phyloP scores from a whole-genome alignment of 2,113 vertebrate genomes.

The Damaliscus lunatus region DNA sequence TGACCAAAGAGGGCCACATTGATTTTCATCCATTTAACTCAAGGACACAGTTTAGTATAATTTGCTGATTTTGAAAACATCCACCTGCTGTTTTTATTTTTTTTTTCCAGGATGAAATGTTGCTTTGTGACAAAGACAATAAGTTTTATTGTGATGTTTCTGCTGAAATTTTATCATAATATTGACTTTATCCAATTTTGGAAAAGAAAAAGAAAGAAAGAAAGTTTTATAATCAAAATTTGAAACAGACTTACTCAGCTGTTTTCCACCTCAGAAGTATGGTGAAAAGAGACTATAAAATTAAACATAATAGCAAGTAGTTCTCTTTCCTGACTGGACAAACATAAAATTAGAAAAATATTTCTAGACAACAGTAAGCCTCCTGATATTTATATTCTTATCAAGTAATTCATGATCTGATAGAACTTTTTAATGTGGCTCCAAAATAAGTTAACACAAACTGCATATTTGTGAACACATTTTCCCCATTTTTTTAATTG shows the following conservation, averaged over 20 bases:
- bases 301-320: neutral
- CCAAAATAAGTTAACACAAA: neutral
- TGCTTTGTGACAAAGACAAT: conserved; percentile 60
- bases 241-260: conserved; percentile 22
- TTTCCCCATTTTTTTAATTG: neutral
- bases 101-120: neutral
- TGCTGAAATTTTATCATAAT: conserved; percentile 51
- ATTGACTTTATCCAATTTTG: conserved; percentile 2
- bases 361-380: neutral
- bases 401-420: neutral
- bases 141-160: conserved; percentile 31
- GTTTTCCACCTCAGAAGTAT: conserved; percentile 34
- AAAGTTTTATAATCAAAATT: conserved; percentile 22
- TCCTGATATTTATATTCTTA: neutral
- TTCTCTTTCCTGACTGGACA: conserved; percentile 25
- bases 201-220: neutral
- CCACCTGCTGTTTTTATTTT: conserved; percentile 28
- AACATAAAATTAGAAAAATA: conserved; percentile 23
- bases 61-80: conserved; percentile 76
- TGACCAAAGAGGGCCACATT: conserved; percentile 77
- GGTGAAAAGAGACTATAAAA: conserved; percentile 29
- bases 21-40: conserved; percentile 81
- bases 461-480: neutral
- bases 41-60: conserved; percentile 80
- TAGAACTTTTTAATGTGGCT: neutral